Evolutionary conservation across 2,888 invertebrate species (phyloP), one percentile per base, ranked within the genome.

Genomic region (Urechis unicinctus): DNA sequence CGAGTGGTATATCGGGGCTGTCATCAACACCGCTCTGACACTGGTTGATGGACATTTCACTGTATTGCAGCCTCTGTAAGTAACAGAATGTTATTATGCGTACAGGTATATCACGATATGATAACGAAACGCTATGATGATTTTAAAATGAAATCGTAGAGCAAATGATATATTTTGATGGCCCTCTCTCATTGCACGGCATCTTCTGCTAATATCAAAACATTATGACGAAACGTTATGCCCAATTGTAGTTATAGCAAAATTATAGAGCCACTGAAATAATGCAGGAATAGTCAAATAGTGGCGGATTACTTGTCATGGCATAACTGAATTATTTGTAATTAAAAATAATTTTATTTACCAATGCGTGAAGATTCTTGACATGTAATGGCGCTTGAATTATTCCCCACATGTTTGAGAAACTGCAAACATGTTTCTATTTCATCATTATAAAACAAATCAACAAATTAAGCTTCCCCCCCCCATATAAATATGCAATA

Each of bases 341-440:
- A 2, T 22, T 46, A n/a, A 46, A 25, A 46, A 46, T 5, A 17
- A 25, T n/a, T n/a, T n/a, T n/a, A n/a, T 72, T 82, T 82, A 92
- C 92, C 84, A 95, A 79, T 77, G 91, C 87, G 58, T 85, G 84
- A 22, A 94, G 81, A 58, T 87, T 87, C 77, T 90, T 92, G 0
- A 92, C 89, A 79, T 86, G 86, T 57, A 95, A 79, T 21, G 92
- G 89, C 66, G 93, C 71, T 57, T 79, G 78, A 13, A 79, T 69
- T 25, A 77, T 68, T 2, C 79, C 78, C 78, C 79, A 79, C 25
- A 36, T 36, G 9, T 36, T 17, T 36, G 36, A 36, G 36, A 17
- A 49, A 13, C 13, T 24, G n/a, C 50, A 13, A 49, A 21, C n/a
- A 13, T 45, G 22, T 48, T n/a, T n/a, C n/a, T n/a, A n/a, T n/a